A percentile compares a stretch with the other conserved stretches of the same genome.
phyloP scores from a whole-genome alignment of 2,113 vertebrate genomes.

The Hystrix cristata region DNA sequence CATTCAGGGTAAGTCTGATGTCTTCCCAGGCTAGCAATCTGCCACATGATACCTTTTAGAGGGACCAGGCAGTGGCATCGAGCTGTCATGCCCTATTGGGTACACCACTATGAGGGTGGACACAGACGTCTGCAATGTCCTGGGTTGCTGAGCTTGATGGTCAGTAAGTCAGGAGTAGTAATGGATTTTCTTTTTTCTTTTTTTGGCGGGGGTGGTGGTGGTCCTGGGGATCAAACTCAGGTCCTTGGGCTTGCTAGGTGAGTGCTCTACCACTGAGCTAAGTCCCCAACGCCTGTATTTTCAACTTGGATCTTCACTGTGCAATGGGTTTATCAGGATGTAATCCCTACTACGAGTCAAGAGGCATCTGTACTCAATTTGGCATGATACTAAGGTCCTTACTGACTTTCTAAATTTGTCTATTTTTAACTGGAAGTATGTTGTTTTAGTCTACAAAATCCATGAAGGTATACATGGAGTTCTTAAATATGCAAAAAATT shows the following conservation, averaged over 20 bases:
- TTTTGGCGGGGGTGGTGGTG: too few species aligned
- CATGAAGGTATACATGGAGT: not conserved
- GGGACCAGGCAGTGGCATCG: not conserved
- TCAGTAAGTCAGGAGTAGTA: not conserved
- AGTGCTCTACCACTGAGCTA: too few species aligned
- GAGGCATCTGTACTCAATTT: not conserved
- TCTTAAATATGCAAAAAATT: constrained; percentile 34
- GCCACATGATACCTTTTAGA: not conserved
- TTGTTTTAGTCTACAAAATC: not conserved
- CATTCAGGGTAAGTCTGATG: not conserved
- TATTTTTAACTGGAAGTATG: constrained; percentile 15
- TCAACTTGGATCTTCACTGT: not conserved
- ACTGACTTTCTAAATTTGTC: not conserved
- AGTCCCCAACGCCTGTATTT: too few species aligned
- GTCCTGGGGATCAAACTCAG: too few species aligned
- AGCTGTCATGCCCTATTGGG: not conserved
- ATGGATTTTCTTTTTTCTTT: too few species aligned
- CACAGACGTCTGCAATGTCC: not conserved
- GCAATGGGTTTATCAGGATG: not conserved
- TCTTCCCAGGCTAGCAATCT: not conserved
- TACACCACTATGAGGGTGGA: not conserved
- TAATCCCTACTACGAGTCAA: not conserved
- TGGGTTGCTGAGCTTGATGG: not conserved
- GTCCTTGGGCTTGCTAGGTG: too few species aligned
- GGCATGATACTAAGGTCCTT: not conserved